Conservation (phyloP, 1,140 invertebrate species). For the Patella vulgata region DNA sequence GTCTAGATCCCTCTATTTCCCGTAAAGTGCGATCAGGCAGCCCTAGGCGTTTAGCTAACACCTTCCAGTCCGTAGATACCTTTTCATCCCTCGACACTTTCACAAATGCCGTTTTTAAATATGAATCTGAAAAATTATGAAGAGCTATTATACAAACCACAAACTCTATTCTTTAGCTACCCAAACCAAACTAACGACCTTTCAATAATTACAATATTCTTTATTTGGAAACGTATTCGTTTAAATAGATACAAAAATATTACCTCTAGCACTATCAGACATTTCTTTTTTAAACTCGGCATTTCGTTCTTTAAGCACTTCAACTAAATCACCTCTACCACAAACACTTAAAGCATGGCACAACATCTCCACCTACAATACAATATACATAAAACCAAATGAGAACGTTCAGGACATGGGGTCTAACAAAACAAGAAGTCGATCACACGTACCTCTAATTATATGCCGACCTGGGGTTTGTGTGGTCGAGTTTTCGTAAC, state of each 20-base stretch:
- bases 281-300: conserved; percentile 32
- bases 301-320: conserved; percentile 47
- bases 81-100: conserved; percentile 39
- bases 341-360: conserved; percentile 36
- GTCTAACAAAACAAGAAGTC: too few species aligned
- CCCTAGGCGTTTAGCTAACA: conserved; percentile 33
- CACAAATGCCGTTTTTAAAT: conserved; percentile 40
- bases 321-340: conserved; percentile 48
- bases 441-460: background rate
- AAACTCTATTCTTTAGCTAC: background rate
- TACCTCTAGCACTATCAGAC: conserved; percentile 36
- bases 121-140: conserved; percentile 38
- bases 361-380: conserved; percentile 44
- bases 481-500: too few species aligned
- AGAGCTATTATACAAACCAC: too few species aligned
- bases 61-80: conserved; percentile 33
- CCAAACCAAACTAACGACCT: background rate
- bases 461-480: too few species aligned
- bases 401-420: too few species aligned
- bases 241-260: background rate
- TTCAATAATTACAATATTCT: background rate
- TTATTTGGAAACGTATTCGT: background rate
- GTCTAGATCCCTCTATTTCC: conserved; percentile 29
- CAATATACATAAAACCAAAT: too few species aligned
- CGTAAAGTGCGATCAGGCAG: conserved; percentile 34